Percentiles rank a stretch among this genome's conserved stretches.
phyloP scores from a whole-genome alignment of 2,113 vertebrate genomes.

The Carassius carassius region DNA sequence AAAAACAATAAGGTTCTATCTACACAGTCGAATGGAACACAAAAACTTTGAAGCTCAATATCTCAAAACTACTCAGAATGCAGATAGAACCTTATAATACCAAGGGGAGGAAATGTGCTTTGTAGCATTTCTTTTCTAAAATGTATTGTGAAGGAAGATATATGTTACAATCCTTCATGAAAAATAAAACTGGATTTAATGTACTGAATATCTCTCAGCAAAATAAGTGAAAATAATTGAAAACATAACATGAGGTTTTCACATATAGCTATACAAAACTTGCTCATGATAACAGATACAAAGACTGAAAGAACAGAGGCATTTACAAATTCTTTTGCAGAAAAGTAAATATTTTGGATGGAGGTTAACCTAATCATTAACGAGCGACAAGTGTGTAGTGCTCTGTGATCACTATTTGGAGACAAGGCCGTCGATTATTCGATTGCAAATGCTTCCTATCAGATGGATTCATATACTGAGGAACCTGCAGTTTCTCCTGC shows the following conservation, averaged over 20 bases:
- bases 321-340: neutral
- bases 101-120: too few species aligned
- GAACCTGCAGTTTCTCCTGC: neutral
- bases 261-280: neutral
- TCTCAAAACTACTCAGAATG: too few species aligned
- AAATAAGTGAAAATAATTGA: neutral
- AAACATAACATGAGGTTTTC: too few species aligned
- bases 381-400: neutral
- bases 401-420: neutral
- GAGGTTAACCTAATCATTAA: neutral
- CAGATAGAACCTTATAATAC: too few species aligned
- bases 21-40: too few species aligned
- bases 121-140: neutral
- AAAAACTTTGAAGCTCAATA: too few species aligned
- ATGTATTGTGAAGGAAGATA: neutral
- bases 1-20: too few species aligned
- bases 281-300: neutral
- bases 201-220: neutral
- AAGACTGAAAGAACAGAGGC: neutral
- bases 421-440: neutral
- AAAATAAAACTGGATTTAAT: neutral
- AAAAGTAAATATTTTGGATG: neutral
- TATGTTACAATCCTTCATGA: neutral
- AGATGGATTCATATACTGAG: neutral
- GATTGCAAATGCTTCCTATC: neutral